phyloP scores from a whole-genome alignment of 2,113 vertebrate species.

The Oreocharis arfaki region DNA sequence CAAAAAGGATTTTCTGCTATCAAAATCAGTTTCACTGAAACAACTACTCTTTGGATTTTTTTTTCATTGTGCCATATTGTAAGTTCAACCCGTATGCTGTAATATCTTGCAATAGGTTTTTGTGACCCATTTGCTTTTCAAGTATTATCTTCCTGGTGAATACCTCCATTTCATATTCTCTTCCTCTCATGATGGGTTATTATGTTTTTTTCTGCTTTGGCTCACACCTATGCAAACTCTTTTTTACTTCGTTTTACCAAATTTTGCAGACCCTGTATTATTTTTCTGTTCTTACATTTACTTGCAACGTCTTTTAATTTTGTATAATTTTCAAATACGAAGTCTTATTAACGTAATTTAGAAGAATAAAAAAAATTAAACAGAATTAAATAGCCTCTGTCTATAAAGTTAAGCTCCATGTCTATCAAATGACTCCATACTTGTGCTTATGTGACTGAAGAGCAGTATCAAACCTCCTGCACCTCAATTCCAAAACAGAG shows the following conservation, averaged over 20 bases:
- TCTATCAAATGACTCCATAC: background rate
- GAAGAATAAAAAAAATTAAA: background rate
- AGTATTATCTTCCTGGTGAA: background rate
- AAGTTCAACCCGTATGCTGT: background rate
- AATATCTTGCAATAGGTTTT: background rate
- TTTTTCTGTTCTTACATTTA: background rate
- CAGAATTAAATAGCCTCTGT: background rate
- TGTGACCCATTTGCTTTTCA: background rate
- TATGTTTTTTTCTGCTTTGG: conserved; percentile 1
- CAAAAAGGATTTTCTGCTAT: background rate
- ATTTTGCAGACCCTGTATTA: rapidly evolving
- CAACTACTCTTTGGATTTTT: background rate
- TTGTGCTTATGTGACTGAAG: background rate
- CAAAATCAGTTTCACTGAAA: background rate
- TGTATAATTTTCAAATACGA: background rate
- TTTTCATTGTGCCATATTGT: background rate
- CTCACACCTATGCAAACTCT: background rate
- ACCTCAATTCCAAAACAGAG: background rate
- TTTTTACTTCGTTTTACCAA: background rate
- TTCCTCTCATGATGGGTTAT: background rate
- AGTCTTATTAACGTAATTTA: background rate
- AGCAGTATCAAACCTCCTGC: background rate
- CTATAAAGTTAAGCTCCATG: background rate
- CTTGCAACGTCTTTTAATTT: background rate
- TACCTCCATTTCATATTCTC: background rate